phyloP scores from a whole-genome alignment of 2,797 vertebrate species.

The Dryobates pubescens region DNA sequence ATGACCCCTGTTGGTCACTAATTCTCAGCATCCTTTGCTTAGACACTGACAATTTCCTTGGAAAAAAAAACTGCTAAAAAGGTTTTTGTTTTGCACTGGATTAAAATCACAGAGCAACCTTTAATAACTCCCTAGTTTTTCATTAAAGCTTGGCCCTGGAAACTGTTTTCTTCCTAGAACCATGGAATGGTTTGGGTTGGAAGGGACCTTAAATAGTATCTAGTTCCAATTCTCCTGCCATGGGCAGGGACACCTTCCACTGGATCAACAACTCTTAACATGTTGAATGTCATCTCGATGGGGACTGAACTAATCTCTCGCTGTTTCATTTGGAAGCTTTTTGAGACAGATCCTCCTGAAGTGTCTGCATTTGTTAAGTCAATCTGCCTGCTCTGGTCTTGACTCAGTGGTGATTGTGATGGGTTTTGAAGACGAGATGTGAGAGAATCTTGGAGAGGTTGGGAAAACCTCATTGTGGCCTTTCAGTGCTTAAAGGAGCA shows the following conservation, averaged over 20 bases:
- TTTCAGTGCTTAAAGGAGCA: too few species aligned
- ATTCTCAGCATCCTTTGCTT: background rate
- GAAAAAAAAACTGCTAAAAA: background rate
- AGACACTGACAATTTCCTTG: background rate
- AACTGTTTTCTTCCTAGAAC: background rate
- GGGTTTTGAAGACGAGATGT: background rate
- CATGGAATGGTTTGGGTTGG: background rate
- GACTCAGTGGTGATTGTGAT: rapidly evolving
- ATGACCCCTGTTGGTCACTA: background rate
- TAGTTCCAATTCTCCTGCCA: background rate
- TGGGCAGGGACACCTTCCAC: background rate
- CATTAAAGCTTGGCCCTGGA: background rate
- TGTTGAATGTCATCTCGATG: background rate
- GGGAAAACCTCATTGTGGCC: too few species aligned
- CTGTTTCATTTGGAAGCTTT: background rate
- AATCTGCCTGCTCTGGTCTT: background rate
- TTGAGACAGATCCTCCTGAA: background rate
- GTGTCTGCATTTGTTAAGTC: background rate
- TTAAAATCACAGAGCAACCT: background rate
- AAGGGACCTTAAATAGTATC: background rate
- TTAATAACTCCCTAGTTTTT: background rate
- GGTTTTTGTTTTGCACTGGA: background rate
- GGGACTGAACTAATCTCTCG: background rate
- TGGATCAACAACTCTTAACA: background rate
- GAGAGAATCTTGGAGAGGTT: background rate